A percentile compares a stretch with the other conserved stretches of the same genome.
These are phyloP conservation scores for Sciurus niger DNA, from an alignment of 2,113 vertebrate genomes.

Conservation along the genomic window DNA sequence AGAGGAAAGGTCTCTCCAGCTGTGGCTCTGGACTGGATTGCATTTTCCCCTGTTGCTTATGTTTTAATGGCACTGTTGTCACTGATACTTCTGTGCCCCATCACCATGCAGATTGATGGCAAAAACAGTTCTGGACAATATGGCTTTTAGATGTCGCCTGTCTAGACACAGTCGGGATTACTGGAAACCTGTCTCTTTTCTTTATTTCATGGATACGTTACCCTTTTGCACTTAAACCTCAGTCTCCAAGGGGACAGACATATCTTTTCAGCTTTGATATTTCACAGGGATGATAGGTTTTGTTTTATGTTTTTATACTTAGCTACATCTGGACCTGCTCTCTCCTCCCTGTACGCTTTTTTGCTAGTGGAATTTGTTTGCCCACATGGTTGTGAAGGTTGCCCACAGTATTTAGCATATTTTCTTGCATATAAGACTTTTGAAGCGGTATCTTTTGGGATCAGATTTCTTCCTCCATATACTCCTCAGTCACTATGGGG, in stretches of 20 bases:
- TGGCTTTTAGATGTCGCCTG: slow-evolving; percentile 79
- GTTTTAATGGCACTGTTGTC: slow-evolving; percentile 62
- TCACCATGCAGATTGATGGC: slow-evolving; percentile 76
- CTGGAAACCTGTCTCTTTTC: slow-evolving; percentile 82
- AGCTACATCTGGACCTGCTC: background rate
- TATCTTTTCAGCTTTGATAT: slow-evolving; percentile 77
- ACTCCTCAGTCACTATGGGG: background rate
- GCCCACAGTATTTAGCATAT: background rate
- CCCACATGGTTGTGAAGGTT: background rate
- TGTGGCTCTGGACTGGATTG: background rate
- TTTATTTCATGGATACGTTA: slow-evolving; percentile 81
- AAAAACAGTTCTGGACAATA: slow-evolving; percentile 67
- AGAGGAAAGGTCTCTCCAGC: background rate
- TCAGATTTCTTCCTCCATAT: background rate
- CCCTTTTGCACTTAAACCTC: slow-evolving; percentile 77
- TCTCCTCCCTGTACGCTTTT: background rate
- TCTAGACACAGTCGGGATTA: slow-evolving; percentile 81
- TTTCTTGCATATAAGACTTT: background rate
- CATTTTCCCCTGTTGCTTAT: slow-evolving; percentile 13
- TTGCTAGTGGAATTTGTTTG: slow-evolving; percentile 26
- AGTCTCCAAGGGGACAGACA: slow-evolving; percentile 71
- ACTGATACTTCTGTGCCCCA: slow-evolving; percentile 65
- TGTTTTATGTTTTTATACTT: slow-evolving; percentile 62
- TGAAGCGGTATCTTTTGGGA: background rate
- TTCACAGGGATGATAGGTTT: slow-evolving; percentile 55